Conservation (phyloP, 2,888 invertebrate genomes). For the Lagria hirta region DNA sequence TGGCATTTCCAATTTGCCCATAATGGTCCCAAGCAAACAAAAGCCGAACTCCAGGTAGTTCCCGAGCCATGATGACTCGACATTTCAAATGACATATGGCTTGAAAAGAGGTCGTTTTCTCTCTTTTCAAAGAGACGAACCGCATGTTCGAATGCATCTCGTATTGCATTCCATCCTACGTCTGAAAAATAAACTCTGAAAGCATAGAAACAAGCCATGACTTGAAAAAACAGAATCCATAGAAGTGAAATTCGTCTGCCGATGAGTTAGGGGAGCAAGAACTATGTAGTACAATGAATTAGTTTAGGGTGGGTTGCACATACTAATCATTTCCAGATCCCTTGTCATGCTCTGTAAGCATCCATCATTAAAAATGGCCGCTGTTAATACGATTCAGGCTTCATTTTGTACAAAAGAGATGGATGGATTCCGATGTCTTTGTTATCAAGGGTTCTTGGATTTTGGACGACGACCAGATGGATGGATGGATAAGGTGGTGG, state of each 20-base stretch:
- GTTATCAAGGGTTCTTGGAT: too few species aligned
- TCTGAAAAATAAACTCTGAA: slow-evolving; percentile 18
- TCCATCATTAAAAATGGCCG: slow-evolving; percentile 30
- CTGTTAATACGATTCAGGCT: slow-evolving; percentile 33
- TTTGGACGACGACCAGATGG: too few species aligned
- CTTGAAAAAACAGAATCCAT: slow-evolving; percentile 36
- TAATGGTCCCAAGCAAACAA: slow-evolving; percentile 14
- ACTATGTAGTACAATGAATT: slow-evolving; percentile 23
- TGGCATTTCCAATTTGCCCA: slow-evolving; percentile 16
- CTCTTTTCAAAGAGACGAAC: slow-evolving; percentile 25
- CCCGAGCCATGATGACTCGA: slow-evolving; percentile 25
- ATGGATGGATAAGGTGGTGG: too few species aligned
- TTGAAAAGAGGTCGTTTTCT: slow-evolving; percentile 27
- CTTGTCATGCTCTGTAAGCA: slow-evolving; percentile 26
- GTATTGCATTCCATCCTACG: slow-evolving; percentile 27
- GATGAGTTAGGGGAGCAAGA: slow-evolving; percentile 9
- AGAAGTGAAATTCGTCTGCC: slow-evolving; percentile 25
- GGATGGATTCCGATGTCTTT: slow-evolving; percentile 3
- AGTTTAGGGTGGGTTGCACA: slow-evolving; percentile 34
- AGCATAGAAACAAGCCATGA: slow-evolving; percentile 19
- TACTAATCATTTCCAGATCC: slow-evolving; percentile 46
- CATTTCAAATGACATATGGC: slow-evolving; percentile 27
- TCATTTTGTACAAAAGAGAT: slow-evolving; percentile 35
- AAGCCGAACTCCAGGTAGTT: slow-evolving; percentile 14
- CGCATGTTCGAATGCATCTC: slow-evolving; percentile 19